Evolutionary conservation across 2,888 invertebrate species (phyloP).

Genomic region (Plebejus argus): DNA sequence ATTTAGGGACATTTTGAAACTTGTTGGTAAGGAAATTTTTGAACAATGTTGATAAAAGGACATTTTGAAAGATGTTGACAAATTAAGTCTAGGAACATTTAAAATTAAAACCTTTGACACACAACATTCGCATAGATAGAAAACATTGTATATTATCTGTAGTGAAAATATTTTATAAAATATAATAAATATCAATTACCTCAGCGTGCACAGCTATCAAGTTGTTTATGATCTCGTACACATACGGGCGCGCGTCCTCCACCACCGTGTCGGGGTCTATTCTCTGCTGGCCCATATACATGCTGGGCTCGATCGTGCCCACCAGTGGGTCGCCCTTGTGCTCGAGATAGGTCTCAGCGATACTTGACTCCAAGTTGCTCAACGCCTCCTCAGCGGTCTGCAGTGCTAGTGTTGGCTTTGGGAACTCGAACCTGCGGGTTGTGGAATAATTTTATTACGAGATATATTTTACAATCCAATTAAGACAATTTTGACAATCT

Average conservation of each 20-base stretch:
- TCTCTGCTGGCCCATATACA: slow-evolving; percentile 95
- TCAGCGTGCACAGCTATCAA: slow-evolving; percentile 89
- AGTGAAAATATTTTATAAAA: no score
- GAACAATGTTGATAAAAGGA: no score
- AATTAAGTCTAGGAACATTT: no score
- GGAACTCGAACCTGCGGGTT: slow-evolving; percentile 83
- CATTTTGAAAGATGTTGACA: no score
- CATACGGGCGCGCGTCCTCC: slow-evolving; percentile 91
- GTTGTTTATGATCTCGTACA: slow-evolving; percentile 93
- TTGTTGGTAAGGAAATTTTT: no score
- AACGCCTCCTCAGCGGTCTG: slow-evolving; percentile 84
- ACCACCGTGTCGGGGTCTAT: slow-evolving; percentile 90
- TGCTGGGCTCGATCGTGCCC: slow-evolving; percentile 97
- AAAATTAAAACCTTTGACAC: no score
- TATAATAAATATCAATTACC: slow-evolving; percentile 58
- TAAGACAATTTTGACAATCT: no score
- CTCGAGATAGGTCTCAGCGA: slow-evolving; percentile 91
- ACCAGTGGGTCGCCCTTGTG: slow-evolving; percentile 96
- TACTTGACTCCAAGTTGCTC: slow-evolving; percentile 80
- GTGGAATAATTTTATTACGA: background rate
- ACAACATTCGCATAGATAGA: no score
- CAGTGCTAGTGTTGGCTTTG: slow-evolving; percentile 86
- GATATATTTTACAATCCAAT: no score
- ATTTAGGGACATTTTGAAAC: no score
- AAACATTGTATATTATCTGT: no score